phyloP scores from a whole-genome alignment of 2,888 invertebrate genomes.

The Hemicrepidius hirtus region DNA sequence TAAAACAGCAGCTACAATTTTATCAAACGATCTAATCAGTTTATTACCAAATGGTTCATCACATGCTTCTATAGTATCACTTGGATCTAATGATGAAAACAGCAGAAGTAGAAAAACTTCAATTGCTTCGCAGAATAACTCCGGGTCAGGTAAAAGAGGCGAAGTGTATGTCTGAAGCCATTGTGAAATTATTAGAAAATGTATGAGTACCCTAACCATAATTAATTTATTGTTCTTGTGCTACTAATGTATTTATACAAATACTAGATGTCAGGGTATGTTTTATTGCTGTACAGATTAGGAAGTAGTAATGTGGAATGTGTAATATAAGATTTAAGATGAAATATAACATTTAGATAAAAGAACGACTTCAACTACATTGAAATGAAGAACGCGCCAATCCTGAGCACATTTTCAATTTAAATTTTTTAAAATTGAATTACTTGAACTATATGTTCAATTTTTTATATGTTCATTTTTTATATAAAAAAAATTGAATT shows the following conservation, averaged over 20 bases:
- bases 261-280: not conserved
- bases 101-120: slow-evolving; percentile 71
- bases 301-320: too few relatives aligned
- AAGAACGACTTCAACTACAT: too few relatives aligned
- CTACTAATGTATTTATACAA: slow-evolving; percentile 5
- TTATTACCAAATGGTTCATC: slow-evolving; percentile 61
- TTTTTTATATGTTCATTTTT: too few relatives aligned
- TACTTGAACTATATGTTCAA: too few relatives aligned
- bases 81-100: slow-evolving; percentile 55
- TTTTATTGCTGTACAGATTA: not conserved
- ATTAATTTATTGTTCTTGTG: slow-evolving; percentile 31
- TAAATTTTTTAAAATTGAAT: too few relatives aligned
- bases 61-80: slow-evolving; percentile 60
- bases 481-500: too few relatives aligned
- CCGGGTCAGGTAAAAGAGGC: slow-evolving; percentile 72
- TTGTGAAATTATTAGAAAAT: not conserved
- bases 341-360: too few relatives aligned
- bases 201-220: too few relatives aligned
- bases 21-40: slow-evolving; percentile 38
- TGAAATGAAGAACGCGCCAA: too few relatives aligned
- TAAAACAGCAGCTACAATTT: not conserved
- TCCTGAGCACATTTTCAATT: too few relatives aligned
- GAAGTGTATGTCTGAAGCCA: slow-evolving; percentile 74
- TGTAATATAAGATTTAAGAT: too few relatives aligned
- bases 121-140: slow-evolving; percentile 67